Evolutionary conservation across 1,140 invertebrate genomes (phyloP), one percentile per base, ranked within the genome.

Genomic region (Pogonomyrmex californicus): DNA sequence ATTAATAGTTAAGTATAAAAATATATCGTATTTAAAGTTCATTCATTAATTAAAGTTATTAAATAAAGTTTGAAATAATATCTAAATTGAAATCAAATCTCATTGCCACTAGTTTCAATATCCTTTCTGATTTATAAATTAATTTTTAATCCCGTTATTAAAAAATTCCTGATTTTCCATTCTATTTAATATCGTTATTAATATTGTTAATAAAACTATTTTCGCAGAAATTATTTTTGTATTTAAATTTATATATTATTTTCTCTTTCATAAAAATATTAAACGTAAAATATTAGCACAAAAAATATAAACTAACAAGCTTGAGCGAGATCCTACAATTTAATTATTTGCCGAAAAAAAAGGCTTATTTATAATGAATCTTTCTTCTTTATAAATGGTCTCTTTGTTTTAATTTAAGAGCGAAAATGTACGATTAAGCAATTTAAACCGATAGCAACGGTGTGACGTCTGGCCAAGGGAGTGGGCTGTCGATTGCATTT

Each of bases 401-500:
- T 12, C 41, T 23, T 23, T 23, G 10, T 71, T 41, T 14, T 2
- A 83, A 73, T 38, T 12, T 44, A 6, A 4, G n/a, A 14, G 30
- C 0, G 23, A 71, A 44, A 60, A 33, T 41, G 60, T 23, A 38
- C 33, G 17, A 83, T 83, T 75, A 75, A 73, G 12, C 68, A 17
- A 71, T 63, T 77, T 77, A 36, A 65, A 30, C 12, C 17, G 44
- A 75, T 47, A 73, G 38, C 47, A 10, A 7, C 65, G 51, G 12
- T 41, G 30, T 30, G 38, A 60, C 2, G 38, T 33, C 36, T 14
- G 36, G 38, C 30, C 23, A 9, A 30, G 23, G 41, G n/a, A 7
- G 36, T 78, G 36, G 23, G 1, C 44, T 68, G n/a, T 66, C 47
- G 58, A 49, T 68, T 54, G 38, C 49, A 44, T 81, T 81, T 81